Evolutionary conservation across 2,113 vertebrate genomes (phyloP).

Genomic region (Gnathonemus longibarbis): DNA sequence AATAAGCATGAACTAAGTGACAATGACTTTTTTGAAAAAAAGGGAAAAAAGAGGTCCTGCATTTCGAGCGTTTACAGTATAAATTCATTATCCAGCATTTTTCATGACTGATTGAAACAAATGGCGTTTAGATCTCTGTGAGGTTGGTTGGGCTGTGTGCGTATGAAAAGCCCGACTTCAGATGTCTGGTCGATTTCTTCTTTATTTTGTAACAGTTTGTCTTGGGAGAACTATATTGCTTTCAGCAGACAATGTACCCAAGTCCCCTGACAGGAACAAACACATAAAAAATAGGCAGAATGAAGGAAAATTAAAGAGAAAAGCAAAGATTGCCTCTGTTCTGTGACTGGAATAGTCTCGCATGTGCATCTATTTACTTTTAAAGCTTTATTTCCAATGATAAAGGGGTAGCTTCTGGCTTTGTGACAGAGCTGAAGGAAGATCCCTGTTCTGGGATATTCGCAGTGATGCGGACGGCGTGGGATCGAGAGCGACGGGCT

Average conservation of each 20-base stretch:
- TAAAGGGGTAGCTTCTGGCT: not conserved
- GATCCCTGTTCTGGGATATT: not conserved
- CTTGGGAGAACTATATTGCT: not conserved
- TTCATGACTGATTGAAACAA: not conserved
- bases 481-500: not conserved
- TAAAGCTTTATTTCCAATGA: constrained; percentile 1
- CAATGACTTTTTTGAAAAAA: not conserved
- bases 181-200: not conserved
- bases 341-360: not conserved
- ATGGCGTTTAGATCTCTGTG: not conserved
- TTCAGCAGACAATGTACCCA: not conserved
- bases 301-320: not conserved
- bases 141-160: not conserved
- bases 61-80: not conserved
- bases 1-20: not conserved
- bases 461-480: not conserved
- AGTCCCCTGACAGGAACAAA: not conserved
- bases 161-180: not conserved
- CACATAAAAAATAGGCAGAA: not conserved
- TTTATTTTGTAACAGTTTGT: not conserved
- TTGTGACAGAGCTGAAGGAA: constrained; percentile 2
- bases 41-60: not conserved
- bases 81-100: not conserved
- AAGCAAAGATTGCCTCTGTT: not conserved
- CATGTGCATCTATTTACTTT: constrained; percentile 7